These are phyloP conservation scores for Chloebia gouldiae DNA, from an alignment of 2,113 vertebrate genomes.

Conservation along the genomic window DNA sequence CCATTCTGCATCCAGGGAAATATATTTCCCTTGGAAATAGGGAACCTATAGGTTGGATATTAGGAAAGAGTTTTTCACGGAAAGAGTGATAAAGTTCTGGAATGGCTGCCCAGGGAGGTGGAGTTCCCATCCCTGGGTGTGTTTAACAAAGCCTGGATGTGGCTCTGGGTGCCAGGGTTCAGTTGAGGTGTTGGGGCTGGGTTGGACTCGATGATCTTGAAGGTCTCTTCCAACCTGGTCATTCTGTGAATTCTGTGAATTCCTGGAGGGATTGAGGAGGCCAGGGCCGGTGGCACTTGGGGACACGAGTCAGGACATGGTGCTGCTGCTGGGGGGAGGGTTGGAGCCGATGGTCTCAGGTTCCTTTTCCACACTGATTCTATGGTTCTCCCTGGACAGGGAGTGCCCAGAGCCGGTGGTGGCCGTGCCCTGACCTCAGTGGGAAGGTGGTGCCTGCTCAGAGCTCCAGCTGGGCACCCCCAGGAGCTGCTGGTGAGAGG, in stretches of 20 bases:
- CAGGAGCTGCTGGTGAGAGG: background rate
- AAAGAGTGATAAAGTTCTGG: background rate
- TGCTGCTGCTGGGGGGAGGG: background rate
- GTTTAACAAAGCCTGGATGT: too few relatives aligned
- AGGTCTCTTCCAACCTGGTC: background rate
- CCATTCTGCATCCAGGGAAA: background rate
- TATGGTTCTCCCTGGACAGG: background rate
- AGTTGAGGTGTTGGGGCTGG: too few relatives aligned
- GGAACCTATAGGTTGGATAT: background rate
- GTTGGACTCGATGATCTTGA: background rate
- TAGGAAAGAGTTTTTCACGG: background rate
- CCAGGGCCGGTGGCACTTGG: background rate
- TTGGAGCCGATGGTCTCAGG: background rate
- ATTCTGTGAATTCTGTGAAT: background rate
- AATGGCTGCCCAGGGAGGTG: too few relatives aligned
- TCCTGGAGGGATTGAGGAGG: background rate
- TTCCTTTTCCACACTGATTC: background rate
- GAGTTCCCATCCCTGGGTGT: too few relatives aligned
- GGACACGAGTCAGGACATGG: fast-evolving
- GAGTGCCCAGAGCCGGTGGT: fast-evolving
- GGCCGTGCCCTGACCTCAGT: fast-evolving
- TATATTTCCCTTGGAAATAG: background rate
- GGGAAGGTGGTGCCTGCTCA: background rate
- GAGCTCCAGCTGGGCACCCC: too few relatives aligned
- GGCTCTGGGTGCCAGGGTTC: too few relatives aligned